Evolutionary conservation across 2,797 vertebrate species (phyloP).

Genomic region (Xiphorhynchus erythropygius): DNA sequence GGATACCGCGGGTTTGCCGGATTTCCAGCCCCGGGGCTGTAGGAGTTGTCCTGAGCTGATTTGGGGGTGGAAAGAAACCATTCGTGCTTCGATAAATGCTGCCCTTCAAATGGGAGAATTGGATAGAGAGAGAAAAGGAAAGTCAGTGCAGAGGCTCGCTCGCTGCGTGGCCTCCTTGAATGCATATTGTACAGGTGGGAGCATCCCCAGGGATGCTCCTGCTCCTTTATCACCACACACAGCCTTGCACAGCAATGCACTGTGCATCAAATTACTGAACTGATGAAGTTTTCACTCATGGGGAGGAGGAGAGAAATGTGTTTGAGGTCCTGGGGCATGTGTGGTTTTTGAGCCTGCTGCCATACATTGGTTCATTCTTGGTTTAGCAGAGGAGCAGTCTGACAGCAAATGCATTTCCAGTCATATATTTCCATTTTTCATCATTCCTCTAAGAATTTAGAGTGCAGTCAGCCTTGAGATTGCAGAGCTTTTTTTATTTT

Average conservation of each 20-base stretch:
- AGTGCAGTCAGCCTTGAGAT: neutral
- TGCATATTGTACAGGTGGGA: neutral
- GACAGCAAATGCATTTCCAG: neutral
- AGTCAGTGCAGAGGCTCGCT: neutral
- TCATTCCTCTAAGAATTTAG: neutral
- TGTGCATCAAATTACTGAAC: fast-evolving
- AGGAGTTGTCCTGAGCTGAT: fast-evolving
- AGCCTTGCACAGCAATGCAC: neutral
- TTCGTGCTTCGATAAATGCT: neutral
- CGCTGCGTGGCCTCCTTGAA: fast-evolving
- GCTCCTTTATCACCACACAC: neutral
- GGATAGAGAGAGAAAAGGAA: neutral
- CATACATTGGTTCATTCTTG: fast-evolving
- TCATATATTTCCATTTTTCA: neutral
- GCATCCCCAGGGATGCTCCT: neutral
- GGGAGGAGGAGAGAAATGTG: neutral
- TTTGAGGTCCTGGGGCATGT: neutral
- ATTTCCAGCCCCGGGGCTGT: neutral
- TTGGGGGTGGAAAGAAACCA: neutral
- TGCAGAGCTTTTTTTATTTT: neutral
- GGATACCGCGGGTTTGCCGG: fast-evolving
- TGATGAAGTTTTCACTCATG: fast-evolving
- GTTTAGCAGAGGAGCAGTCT: neutral
- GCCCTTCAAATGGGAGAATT: neutral
- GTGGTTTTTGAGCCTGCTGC: neutral